Evolutionary conservation across 2,888 invertebrate species (phyloP), one percentile per base, ranked within the genome.

Genomic region (Macaria notata): DNA sequence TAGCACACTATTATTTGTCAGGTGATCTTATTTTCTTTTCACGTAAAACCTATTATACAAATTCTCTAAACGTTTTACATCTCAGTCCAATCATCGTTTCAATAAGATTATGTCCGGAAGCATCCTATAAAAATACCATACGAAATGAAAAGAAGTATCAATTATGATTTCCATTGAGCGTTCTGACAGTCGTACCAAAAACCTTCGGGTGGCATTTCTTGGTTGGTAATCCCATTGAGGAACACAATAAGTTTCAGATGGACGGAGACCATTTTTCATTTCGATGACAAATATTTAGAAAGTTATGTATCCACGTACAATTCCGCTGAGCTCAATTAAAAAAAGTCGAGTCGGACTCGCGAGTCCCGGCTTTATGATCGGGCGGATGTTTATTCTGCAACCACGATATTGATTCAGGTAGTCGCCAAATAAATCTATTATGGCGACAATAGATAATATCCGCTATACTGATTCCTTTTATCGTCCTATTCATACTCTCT

Each of bases 271-370:
- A 88, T 90, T 88, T 87, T 88, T 89, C 89, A 90, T 87, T 83
- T 83, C 75, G 81, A 87, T 81, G 87, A 86, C 88, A 89, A 90
- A 90, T 89, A 88, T 90, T 90, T 87, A 84, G 89, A 90, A 89
- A 87, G 88, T 82, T 88, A 88, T 90, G 88, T 87, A 83, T 86
- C 79, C 80, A 79, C 78, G 83, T 82, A 80, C 76, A 80, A 80
- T 77, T 81, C 76, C 75, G 76, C 78, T 75, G 74, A 66, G 75
- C 75, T 82, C 86, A 83, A 88, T 89, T 84, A 86, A 80, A 75
- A 72, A 81, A 81, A 83, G 81, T 75, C 74, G 77, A 79, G 77
- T 72, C 73, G 70, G 68, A 77, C 68, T 75, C 78, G 72, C 74
- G 68, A 75, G 72, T 74, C 66, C 64, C 73, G 0, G 75, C 79